Evolutionary conservation across 2,113 vertebrate genomes (phyloP).

Genomic region (Neodon shergylaensis): DNA sequence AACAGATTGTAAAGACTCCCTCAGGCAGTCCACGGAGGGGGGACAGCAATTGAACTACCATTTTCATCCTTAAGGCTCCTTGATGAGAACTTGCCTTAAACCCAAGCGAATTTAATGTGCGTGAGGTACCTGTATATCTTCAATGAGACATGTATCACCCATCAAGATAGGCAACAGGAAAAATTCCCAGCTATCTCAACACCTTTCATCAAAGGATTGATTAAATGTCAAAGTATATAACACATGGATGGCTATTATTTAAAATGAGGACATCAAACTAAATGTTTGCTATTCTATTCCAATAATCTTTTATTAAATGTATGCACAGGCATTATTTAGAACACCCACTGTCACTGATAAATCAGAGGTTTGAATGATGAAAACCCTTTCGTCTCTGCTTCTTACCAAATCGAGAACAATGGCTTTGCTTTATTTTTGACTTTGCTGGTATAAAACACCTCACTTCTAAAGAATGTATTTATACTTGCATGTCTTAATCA

Average conservation of each 20-base stretch:
- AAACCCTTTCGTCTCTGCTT: not conserved
- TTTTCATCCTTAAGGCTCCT: conserved; percentile 6
- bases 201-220: not conserved
- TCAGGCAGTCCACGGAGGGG: not conserved
- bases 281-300: conserved; percentile 32
- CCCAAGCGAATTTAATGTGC: not conserved
- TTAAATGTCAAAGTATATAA: conserved; percentile 24
- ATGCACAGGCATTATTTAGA: not conserved
- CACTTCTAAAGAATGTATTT: conserved; percentile 31
- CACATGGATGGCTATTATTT: not conserved
- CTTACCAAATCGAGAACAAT: not conserved
- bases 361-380: not conserved
- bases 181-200: conserved; percentile 22
- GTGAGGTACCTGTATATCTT: not conserved
- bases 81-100: not conserved
- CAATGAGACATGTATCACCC: not conserved
- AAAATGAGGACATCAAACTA: not conserved
- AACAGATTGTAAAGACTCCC: not conserved
- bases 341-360: not conserved
- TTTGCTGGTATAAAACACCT: not conserved
- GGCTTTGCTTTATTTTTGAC: not conserved
- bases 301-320: conserved; percentile 7
- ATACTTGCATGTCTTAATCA: not conserved
- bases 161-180: not conserved
- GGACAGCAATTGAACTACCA: not conserved